Percentiles rank a stretch among this genome's conserved stretches.
Evolutionary conservation across 2,113 vertebrate species (phyloP).

Genomic region (Notarius lentiginosus): DNA sequence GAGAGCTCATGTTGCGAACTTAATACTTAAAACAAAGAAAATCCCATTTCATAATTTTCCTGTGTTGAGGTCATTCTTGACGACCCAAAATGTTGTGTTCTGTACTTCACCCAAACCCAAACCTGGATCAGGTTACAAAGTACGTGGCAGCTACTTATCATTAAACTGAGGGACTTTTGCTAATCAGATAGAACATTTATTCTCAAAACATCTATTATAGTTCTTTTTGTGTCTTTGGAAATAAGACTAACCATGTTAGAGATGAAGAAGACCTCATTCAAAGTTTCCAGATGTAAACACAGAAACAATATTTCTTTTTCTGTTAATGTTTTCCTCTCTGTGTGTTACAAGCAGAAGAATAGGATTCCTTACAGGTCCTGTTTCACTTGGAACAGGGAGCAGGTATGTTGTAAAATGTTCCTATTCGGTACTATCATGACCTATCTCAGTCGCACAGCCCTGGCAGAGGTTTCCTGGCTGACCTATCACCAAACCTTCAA

Average conservation of each 20-base stretch:
- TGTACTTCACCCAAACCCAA: slow-evolving; percentile 37
- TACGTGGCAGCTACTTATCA: slow-evolving; percentile 26
- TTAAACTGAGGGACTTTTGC: background rate
- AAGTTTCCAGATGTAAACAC: slow-evolving; percentile 20
- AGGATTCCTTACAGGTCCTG: background rate
- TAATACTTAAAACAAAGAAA: slow-evolving; percentile 51
- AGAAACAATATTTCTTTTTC: background rate
- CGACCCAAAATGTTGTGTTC: slow-evolving; percentile 47
- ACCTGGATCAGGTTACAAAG: background rate
- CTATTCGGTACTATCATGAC: slow-evolving; percentile 8
- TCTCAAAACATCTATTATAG: too few species aligned
- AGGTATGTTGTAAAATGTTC: slow-evolving; percentile 1
- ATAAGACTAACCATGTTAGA: background rate
- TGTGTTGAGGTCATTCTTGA: slow-evolving; percentile 39
- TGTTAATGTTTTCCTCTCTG: background rate
- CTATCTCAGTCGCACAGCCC: slow-evolving; percentile 18
- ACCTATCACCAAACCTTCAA: slow-evolving; percentile 21
- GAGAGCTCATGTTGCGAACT: slow-evolving; percentile 54
- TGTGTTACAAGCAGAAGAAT: slow-evolving; percentile 3
- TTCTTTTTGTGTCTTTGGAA: background rate
- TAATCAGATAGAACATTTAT: background rate
- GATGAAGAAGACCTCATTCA: background rate
- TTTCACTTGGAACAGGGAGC: slow-evolving; percentile 10
- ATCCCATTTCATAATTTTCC: slow-evolving; percentile 61
- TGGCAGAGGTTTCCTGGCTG: slow-evolving; percentile 17